A percentile compares a stretch with the other conserved stretches of the same genome.
phyloP scores from a whole-genome alignment of 2,113 vertebrate species.

The Phalacrocorax brasilianus region DNA sequence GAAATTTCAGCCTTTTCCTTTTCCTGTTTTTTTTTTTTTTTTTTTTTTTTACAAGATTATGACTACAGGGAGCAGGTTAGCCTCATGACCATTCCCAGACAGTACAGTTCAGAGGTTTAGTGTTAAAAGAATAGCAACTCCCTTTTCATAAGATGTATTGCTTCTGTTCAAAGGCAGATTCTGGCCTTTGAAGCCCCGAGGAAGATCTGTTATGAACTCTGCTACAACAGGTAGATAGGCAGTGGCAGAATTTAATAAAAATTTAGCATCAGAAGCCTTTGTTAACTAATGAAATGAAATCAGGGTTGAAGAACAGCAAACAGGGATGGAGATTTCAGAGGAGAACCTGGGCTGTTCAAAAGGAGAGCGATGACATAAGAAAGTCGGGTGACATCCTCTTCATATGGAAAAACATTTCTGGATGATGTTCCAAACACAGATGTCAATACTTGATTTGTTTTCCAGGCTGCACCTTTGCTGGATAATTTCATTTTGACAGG shows the following conservation, averaged over 20 bases:
- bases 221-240: background rate
- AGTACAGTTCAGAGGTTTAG: background rate
- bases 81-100: background rate
- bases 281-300: background rate
- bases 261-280: background rate
- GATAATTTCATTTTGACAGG: background rate
- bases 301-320: background rate
- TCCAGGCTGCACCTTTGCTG: background rate
- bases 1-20: background rate
- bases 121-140: background rate
- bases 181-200: background rate
- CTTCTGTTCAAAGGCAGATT: background rate
- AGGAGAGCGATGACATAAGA: background rate
- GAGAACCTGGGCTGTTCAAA: background rate
- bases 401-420: background rate
- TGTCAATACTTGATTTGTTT: background rate
- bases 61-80: background rate
- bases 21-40: background rate
- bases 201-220: background rate
- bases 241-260: background rate
- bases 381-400: background rate
- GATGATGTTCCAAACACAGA: background rate
- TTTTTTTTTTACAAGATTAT: background rate
- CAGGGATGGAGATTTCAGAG: background rate
- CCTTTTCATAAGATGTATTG: background rate